These are phyloP conservation scores for Cheirogaleus medius DNA, from an alignment of 2,113 vertebrate genomes.

Conservation along the genomic window DNA sequence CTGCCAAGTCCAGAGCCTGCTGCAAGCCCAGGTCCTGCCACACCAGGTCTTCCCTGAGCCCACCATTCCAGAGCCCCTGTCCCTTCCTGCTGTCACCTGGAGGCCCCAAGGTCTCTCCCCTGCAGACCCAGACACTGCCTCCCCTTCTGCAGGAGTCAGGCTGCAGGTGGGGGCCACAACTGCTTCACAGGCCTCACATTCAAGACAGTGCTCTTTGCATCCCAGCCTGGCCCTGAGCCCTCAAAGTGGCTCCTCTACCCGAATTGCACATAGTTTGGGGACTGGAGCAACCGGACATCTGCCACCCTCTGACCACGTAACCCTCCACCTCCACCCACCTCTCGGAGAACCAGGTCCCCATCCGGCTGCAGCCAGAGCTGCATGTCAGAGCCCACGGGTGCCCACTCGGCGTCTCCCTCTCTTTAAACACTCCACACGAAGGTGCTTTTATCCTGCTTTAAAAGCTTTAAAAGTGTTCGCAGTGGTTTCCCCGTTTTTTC, in stretches of 20 bases:
- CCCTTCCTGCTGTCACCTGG: background rate
- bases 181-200: background rate
- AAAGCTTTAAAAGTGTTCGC: constrained; percentile 72
- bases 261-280: accelerated
- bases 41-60: background rate
- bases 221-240: background rate
- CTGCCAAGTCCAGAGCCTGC: background rate
- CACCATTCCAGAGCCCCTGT: background rate
- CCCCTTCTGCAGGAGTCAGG: background rate
- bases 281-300: background rate
- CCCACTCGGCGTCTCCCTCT: background rate
- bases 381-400: constrained; percentile 1
- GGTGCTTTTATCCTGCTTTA: constrained; percentile 65
- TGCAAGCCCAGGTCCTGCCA: background rate
- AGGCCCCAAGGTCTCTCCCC: background rate
- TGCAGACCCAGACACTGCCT: background rate
- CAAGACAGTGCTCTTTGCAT: background rate
- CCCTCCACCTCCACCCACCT: background rate
- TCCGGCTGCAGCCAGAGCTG: accelerated
- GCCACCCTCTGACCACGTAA: background rate
- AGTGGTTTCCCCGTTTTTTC: constrained; percentile 57
- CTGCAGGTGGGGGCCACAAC: background rate
- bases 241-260: background rate
- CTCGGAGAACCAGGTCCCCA: background rate
- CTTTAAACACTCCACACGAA: constrained; percentile 58